Percentiles rank a stretch among this genome's conserved stretches.
Conservation (phyloP, 2,113 vertebrate species). For the Corythaixoides concolor region DNA sequence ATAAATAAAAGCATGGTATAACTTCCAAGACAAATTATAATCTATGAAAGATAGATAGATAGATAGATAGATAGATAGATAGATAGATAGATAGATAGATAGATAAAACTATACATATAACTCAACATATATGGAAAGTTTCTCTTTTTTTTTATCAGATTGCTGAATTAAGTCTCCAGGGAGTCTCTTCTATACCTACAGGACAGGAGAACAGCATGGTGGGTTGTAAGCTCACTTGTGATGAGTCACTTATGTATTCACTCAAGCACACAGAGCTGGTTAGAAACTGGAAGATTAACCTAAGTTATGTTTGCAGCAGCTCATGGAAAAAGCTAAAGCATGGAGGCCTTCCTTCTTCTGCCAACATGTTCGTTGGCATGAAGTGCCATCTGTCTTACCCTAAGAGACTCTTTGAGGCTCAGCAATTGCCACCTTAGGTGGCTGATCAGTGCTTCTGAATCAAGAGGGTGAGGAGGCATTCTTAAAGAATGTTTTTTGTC, state of each 20-base stretch:
- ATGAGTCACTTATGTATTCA: neutral
- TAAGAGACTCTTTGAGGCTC: neutral
- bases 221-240: neutral
- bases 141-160: neutral
- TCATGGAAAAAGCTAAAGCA: neutral
- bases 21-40: neutral
- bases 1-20: neutral
- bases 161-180: neutral
- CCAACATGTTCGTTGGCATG: fast-evolving
- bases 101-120: neutral
- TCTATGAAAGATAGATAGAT: neutral
- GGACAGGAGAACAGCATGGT: neutral
- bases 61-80: neutral
- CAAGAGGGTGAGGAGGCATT: neutral
- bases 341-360: neutral
- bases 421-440: neutral
- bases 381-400: neutral
- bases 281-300: neutral
- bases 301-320: neutral
- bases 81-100: neutral
- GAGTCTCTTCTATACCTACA: neutral
- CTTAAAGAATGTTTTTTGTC: neutral
- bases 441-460: neutral
- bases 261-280: neutral
- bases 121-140: neutral